Conservation (phyloP, 2,888 invertebrate species). For the Philhelius pedissequus region DNA sequence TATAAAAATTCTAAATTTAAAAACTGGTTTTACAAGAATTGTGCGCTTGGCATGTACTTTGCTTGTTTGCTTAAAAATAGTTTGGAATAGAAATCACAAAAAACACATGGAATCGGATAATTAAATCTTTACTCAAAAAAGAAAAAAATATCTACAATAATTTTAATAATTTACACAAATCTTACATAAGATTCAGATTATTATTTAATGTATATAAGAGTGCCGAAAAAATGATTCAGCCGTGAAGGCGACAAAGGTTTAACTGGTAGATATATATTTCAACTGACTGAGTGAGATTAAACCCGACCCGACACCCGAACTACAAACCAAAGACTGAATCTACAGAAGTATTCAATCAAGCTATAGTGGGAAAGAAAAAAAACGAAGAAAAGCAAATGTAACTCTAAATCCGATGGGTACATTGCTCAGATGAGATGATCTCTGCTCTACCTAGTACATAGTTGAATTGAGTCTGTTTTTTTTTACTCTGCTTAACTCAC, state of each 20-base stretch:
- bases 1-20: conserved; percentile 35
- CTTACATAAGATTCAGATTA: conserved; percentile 28
- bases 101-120: too few species aligned
- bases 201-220: not conserved
- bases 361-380: too few species aligned
- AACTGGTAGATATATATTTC: conserved; percentile 38
- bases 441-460: not conserved
- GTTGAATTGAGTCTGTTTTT: conserved; percentile 28
- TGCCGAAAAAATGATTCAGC: conserved; percentile 30
- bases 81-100: conserved; percentile 14
- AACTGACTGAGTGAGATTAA: conserved; percentile 42
- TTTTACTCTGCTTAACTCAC: conserved; percentile 37
- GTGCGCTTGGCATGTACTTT: conserved; percentile 36
- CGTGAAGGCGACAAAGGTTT: conserved; percentile 40
- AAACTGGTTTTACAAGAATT: conserved; percentile 51
- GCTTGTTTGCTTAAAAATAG: not conserved
- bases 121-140: too few species aligned
- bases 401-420: conserved; percentile 13
- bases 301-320: conserved; percentile 10
- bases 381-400: conserved; percentile 20
- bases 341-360: not conserved
- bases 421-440: conserved; percentile 55
- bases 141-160: not conserved
- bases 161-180: not conserved
- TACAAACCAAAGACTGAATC: conserved; percentile 1